Evolutionary conservation across 2,888 invertebrate species (phyloP).

Genomic region (Sphecodes monilicornis): DNA sequence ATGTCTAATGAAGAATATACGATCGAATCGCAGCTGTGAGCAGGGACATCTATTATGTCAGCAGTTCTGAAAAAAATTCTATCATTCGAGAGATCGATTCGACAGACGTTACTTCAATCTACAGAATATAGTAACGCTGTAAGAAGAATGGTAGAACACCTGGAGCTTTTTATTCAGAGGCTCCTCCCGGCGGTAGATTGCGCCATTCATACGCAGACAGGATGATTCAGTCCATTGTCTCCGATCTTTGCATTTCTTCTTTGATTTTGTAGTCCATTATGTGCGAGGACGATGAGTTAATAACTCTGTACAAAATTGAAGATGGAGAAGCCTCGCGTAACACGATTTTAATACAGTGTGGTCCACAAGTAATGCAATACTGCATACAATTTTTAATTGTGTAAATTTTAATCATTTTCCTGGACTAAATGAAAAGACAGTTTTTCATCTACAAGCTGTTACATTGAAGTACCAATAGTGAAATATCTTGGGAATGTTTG

Average conservation of each 20-base stretch:
- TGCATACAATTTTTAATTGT: too few relatives aligned
- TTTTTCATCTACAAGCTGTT: too few relatives aligned
- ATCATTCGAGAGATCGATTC: neutral
- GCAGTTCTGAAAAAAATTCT: neutral
- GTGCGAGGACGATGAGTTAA: neutral
- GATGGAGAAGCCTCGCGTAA: neutral
- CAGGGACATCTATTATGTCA: too few relatives aligned
- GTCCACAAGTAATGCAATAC: neutral
- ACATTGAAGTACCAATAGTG: too few relatives aligned
- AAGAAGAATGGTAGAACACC: neutral
- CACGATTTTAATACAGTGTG: neutral
- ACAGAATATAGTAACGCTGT: neutral
- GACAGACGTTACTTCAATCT: neutral
- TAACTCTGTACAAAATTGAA: neutral
- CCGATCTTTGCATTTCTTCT: neutral
- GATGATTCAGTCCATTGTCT: neutral
- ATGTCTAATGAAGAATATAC: too few relatives aligned
- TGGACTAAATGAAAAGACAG: too few relatives aligned
- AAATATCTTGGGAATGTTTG: too few relatives aligned
- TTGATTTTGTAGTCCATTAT: neutral
- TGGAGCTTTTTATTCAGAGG: neutral
- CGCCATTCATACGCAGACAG: slow-evolving; percentile 22
- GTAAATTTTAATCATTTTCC: too few relatives aligned
- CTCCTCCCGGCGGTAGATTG: slow-evolving; percentile 13
- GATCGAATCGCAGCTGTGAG: too few relatives aligned